phyloP scores from a whole-genome alignment of 1,140 invertebrate genomes.

The Campoletis sonorensis region DNA sequence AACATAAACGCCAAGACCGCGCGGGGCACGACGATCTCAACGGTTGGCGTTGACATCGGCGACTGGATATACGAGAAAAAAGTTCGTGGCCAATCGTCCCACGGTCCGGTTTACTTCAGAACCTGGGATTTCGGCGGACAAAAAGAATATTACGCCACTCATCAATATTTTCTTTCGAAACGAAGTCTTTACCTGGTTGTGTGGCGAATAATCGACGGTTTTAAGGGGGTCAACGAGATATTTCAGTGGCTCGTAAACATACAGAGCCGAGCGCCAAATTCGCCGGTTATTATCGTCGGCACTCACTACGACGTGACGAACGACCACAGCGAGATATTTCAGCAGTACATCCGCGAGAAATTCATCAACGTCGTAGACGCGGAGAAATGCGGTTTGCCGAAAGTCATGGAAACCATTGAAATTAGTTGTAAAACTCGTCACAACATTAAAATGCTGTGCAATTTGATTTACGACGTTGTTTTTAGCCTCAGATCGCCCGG shows the following conservation, averaged over 20 bases:
- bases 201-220: constrained; percentile 96
- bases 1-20: constrained; percentile 86
- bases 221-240: constrained; percentile 92
- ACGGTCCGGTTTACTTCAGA: constrained; percentile 95
- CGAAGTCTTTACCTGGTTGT: constrained; percentile 96
- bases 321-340: constrained; percentile 87
- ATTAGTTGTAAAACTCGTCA: constrained; percentile 92
- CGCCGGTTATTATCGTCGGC: constrained; percentile 95
- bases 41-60: constrained; percentile 97
- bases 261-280: constrained; percentile 94
- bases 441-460: constrained; percentile 94
- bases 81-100: constrained; percentile 81
- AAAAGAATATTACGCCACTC: constrained; percentile 97
- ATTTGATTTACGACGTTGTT: constrained; percentile 95
- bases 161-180: constrained; percentile 98
- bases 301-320: constrained; percentile 95
- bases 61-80: constrained; percentile 96
- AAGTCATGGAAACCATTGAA: constrained; percentile 95
- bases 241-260: constrained; percentile 97
- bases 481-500: constrained; percentile 94
- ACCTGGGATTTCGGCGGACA: constrained; percentile 99
- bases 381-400: constrained; percentile 95
- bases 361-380: constrained; percentile 97
- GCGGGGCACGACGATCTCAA: constrained; percentile 90
- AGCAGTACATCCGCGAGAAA: constrained; percentile 91